These are phyloP conservation scores for Clamator glandarius DNA, from an alignment of 2,797 vertebrate species.

Conservation along the genomic window DNA sequence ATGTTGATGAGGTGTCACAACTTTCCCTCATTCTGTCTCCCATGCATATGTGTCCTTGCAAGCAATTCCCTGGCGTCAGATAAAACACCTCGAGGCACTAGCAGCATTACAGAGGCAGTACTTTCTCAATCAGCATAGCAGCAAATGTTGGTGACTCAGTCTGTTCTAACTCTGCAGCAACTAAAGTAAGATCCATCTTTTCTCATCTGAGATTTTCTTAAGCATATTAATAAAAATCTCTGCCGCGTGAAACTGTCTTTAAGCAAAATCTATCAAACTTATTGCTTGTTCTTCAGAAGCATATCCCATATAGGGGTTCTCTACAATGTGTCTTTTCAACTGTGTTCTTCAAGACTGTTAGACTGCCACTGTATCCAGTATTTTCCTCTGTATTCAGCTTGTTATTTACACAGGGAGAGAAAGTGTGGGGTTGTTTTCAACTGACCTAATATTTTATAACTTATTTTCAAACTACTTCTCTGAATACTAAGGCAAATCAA, in stretches of 20 bases:
- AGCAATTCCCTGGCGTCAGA: not conserved
- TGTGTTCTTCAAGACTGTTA: not conserved
- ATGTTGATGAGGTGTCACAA: not conserved
- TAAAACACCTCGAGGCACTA: not conserved
- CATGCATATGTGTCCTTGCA: not conserved
- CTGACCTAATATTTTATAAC: not conserved
- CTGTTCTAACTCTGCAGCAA: not conserved
- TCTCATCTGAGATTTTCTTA: not conserved
- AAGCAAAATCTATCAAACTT: not conserved
- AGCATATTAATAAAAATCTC: not conserved
- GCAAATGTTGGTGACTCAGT: not conserved
- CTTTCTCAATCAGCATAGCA: not conserved
- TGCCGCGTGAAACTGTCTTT: not conserved
- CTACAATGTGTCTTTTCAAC: not conserved
- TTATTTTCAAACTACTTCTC: not conserved
- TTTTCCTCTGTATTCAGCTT: not conserved
- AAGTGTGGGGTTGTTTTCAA: accelerated
- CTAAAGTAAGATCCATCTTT: not conserved
- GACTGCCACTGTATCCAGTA: not conserved
- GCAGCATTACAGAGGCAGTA: not conserved
- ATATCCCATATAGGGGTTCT: not conserved
- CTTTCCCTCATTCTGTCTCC: not conserved
- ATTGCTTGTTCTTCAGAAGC: not conserved
- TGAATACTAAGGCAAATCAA: not conserved
- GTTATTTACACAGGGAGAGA: not conserved